Evolutionary conservation across 2,888 invertebrate genomes (phyloP).

Genomic region (Ectemnius continuus): DNA sequence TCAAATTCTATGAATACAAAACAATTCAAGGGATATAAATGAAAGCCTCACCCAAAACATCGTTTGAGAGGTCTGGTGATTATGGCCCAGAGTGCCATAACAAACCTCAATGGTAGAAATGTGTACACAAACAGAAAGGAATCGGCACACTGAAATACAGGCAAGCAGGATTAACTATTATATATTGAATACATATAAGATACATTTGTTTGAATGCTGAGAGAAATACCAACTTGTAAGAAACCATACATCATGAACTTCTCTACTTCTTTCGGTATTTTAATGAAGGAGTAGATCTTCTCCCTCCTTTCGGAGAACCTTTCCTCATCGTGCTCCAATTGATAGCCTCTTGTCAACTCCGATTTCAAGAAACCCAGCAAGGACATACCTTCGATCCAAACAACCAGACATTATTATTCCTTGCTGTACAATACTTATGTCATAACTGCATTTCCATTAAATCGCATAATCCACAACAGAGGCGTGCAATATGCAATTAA

Average conservation of each 20-base stretch:
- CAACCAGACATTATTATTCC: too few relatives aligned
- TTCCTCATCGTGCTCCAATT: constrained; percentile 96
- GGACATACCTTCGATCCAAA: constrained; percentile 57
- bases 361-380: constrained; percentile 85
- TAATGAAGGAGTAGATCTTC: constrained; percentile 97
- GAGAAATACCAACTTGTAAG: constrained; percentile 81
- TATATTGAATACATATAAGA: too few relatives aligned
- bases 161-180: background rate
- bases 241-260: constrained; percentile 96
- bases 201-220: background rate
- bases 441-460: too few relatives aligned
- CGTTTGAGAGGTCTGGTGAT: constrained; percentile 85
- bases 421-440: too few relatives aligned
- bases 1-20: background rate
- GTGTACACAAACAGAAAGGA: constrained; percentile 98
- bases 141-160: constrained; percentile 87
- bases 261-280: constrained; percentile 94
- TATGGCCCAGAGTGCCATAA: constrained; percentile 91
- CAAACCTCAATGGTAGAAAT: constrained; percentile 94
- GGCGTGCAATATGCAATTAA: too few relatives aligned
- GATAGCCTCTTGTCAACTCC: constrained; percentile 95
- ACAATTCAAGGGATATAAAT: background rate
- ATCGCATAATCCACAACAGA: too few relatives aligned
- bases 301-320: constrained; percentile 95
- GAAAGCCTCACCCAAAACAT: constrained; percentile 84